A percentile compares a stretch with the other conserved stretches of the same genome.
Evolutionary conservation across 2,797 vertebrate species (phyloP).

Genomic region (Poeciliopsis paucimaculata): DNA sequence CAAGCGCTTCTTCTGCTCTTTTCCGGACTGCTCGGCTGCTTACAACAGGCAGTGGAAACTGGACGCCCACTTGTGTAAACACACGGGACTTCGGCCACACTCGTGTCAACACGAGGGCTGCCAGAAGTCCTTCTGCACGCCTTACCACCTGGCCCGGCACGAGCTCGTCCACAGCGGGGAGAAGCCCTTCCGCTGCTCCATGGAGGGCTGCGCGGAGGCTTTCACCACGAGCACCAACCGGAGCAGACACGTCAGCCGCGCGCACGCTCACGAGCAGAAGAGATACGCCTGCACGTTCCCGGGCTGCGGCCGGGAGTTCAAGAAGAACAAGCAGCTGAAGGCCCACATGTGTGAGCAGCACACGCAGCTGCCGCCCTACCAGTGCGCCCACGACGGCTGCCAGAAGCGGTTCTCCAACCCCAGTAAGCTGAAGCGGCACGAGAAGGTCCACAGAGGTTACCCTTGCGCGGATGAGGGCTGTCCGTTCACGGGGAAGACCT

Average conservation of each 20-base stretch:
- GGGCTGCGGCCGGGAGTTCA: constrained; percentile 86
- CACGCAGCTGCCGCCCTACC: constrained; percentile 80
- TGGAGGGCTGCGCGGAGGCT: constrained; percentile 65
- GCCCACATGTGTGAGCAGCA: constrained; percentile 88
- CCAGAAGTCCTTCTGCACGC: constrained; percentile 84
- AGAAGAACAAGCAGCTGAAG: constrained; percentile 92
- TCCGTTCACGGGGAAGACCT: constrained; percentile 86
- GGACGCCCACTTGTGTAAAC: constrained; percentile 88
- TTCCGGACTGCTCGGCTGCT: constrained; percentile 79
- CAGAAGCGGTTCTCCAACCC: constrained; percentile 82
- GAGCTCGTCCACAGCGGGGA: constrained; percentile 84
- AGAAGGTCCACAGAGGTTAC: constrained; percentile 92
- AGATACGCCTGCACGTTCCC: constrained; percentile 83
- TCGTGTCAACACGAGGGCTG: constrained; percentile 82
- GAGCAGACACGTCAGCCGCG: constrained; percentile 83
- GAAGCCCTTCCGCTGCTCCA: constrained; percentile 80
- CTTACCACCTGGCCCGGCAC: constrained; percentile 86
- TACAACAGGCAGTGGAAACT: constrained; percentile 90
- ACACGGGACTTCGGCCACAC: constrained; percentile 89
- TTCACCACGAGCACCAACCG: constrained; percentile 88
- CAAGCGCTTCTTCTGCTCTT: constrained; percentile 87
- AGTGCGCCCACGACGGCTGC: constrained; percentile 87
- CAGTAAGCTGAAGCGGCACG: constrained; percentile 84
- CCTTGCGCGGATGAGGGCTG: constrained; percentile 85
- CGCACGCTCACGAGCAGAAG: constrained; percentile 76